Conservation (phyloP, 2,888 invertebrate species). For the Cremastobaeus sp. region DNA sequence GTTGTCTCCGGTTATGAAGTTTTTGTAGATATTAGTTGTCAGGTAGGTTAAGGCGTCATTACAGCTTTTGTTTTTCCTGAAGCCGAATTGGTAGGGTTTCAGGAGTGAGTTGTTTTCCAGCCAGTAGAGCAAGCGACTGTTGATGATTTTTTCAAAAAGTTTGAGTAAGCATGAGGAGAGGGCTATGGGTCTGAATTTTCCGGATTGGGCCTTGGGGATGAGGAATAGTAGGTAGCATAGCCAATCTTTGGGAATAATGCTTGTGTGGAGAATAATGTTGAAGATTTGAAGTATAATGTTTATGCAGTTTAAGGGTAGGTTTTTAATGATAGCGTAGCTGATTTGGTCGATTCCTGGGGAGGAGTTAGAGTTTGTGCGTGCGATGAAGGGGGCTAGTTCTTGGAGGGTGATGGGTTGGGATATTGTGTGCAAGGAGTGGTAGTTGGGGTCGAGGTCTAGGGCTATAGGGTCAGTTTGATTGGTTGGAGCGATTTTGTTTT, state of each 20-base stretch:
- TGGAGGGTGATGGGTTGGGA: neutral
- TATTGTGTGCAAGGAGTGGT: neutral
- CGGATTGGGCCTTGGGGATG: conserved; percentile 3
- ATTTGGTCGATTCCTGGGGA: neutral
- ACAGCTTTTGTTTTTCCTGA: conserved; percentile 3
- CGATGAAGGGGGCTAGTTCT: neutral
- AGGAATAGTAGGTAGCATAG: conserved; percentile 4
- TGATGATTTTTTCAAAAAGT: conserved; percentile 16
- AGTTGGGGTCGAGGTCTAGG: neutral
- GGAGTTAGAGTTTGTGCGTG: neutral
- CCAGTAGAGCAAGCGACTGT: neutral
- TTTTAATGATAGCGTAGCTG: neutral
- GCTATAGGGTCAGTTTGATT: neutral
- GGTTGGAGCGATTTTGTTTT: neutral
- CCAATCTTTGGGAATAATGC: neutral
- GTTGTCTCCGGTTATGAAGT: neutral
- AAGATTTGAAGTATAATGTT: neutral
- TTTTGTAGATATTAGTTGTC: neutral
- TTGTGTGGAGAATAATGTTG: neutral
- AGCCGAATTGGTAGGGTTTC: conserved; percentile 4
- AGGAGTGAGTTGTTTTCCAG: neutral
- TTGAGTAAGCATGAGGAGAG: conserved; percentile 12
- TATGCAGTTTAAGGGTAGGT: neutral
- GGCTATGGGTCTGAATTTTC: conserved; percentile 22
- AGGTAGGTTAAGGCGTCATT: neutral